A percentile compares a stretch with the other conserved stretches of the same genome.
phyloP scores from a whole-genome alignment of 1,140 invertebrate genomes.

The Ooceraea biroi region DNA sequence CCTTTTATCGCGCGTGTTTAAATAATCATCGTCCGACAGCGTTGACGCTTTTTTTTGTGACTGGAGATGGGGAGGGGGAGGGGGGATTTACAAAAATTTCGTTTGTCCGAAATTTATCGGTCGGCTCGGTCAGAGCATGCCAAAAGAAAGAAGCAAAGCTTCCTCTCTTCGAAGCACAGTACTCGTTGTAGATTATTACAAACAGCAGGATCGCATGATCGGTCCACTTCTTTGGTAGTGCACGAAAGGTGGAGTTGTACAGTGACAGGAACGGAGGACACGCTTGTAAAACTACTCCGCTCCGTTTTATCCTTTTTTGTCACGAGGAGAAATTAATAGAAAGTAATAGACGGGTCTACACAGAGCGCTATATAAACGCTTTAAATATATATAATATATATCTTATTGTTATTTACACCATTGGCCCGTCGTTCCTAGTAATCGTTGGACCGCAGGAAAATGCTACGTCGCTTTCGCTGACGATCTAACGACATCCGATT shows the following conservation, averaged over 20 bases:
- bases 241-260: slow-evolving; percentile 22
- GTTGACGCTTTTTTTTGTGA: slow-evolving; percentile 47
- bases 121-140: slow-evolving; percentile 8
- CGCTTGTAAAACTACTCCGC: slow-evolving; percentile 14
- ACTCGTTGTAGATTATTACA: slow-evolving; percentile 60
- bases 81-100: slow-evolving; percentile 69
- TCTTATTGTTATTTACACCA: slow-evolving; percentile 64
- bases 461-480: slow-evolving; percentile 29
- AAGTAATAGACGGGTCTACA: slow-evolving; percentile 62
- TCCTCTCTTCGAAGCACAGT: slow-evolving; percentile 47
- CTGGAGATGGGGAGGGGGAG: too few relatives aligned
- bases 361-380: slow-evolving; percentile 60
- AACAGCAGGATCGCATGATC: slow-evolving; percentile 54
- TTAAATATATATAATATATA: background rate
- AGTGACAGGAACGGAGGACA: slow-evolving; percentile 43
- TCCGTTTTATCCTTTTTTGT: slow-evolving; percentile 3
- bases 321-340: slow-evolving; percentile 42
- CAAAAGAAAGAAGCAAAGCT: slow-evolving; percentile 29
- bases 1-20: slow-evolving; percentile 57
- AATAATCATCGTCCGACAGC: slow-evolving; percentile 17
- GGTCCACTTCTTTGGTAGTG: slow-evolving; percentile 66
- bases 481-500: slow-evolving; percentile 26
- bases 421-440: slow-evolving; percentile 42
- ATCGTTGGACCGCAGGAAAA: slow-evolving; percentile 39
- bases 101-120: slow-evolving; percentile 18